Evolutionary conservation across 37 sponge, comb jelly and placozoan species (phyloP).

Genomic region (Aphrocallistes beatrix): DNA sequence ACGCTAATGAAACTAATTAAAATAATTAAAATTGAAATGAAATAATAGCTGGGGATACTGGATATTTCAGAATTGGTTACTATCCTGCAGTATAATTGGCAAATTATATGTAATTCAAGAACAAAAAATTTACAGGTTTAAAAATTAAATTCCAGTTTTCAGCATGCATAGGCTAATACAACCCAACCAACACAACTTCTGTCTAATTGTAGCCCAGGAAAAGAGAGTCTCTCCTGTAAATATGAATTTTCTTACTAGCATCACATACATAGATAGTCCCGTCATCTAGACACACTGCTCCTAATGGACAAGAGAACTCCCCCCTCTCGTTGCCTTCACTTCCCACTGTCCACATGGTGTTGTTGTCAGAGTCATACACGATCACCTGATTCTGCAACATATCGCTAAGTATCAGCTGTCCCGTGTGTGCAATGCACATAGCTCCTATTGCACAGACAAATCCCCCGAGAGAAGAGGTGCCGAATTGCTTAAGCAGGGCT

Average conservation of each 20-base stretch:
- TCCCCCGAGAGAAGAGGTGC: neutral
- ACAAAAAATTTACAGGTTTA: too few relatives aligned
- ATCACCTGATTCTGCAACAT: neutral
- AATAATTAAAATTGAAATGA: neutral
- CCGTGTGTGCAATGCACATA: neutral
- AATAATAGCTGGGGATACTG: neutral
- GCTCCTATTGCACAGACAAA: neutral
- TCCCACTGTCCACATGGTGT: neutral
- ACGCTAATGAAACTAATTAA: neutral
- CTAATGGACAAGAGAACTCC: neutral
- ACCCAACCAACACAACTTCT: too few relatives aligned
- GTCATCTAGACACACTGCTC: neutral
- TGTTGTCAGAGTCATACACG: neutral
- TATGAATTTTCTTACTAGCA: neutral
- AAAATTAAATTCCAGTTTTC: too few relatives aligned
- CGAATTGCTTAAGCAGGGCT: neutral
- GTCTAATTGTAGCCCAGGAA: neutral
- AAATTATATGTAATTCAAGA: neutral
- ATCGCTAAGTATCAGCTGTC: neutral
- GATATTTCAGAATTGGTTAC: neutral
- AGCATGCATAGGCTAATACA: too few relatives aligned
- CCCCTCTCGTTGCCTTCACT: neutral
- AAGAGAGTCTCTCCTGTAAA: neutral
- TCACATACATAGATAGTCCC: neutral
- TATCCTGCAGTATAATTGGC: neutral